Conservation (phyloP, 92 coral and sea anemone species). For the Metridium senile region DNA sequence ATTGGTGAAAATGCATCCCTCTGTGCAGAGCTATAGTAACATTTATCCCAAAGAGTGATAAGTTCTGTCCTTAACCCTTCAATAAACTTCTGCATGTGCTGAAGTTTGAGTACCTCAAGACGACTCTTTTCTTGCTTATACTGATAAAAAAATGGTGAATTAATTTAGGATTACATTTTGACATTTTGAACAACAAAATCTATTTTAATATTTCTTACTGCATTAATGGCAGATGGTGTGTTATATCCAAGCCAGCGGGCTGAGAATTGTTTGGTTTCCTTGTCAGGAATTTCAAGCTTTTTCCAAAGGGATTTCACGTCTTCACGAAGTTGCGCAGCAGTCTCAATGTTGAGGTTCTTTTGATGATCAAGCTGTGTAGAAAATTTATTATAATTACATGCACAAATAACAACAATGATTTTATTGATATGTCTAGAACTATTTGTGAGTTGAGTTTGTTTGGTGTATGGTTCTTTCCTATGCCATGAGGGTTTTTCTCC, state of each 20-base stretch:
- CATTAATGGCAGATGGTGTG: slow-evolving; percentile 72
- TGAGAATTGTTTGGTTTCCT: slow-evolving; percentile 57
- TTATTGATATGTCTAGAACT: too few species aligned
- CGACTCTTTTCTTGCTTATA: slow-evolving; percentile 72
- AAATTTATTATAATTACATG: too few species aligned
- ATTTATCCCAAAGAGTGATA: slow-evolving; percentile 82
- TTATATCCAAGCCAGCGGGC: slow-evolving; percentile 60
- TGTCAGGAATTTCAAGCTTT: slow-evolving; percentile 76
- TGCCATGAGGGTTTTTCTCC: too few species aligned
- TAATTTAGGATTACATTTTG: too few species aligned
- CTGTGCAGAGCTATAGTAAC: slow-evolving; percentile 88
- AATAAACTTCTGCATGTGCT: slow-evolving; percentile 91
- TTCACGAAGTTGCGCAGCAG: slow-evolving; percentile 67
- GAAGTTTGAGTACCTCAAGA: slow-evolving; percentile 82
- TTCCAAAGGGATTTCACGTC: slow-evolving; percentile 73
- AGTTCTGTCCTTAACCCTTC: slow-evolving; percentile 89
- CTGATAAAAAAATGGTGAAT: slow-evolving; percentile 43
- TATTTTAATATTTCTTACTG: too few species aligned
- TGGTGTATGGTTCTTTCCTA: too few species aligned
- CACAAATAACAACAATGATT: too few species aligned
- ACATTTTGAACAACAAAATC: too few species aligned
- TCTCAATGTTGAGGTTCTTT: slow-evolving; percentile 54
- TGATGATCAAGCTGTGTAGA: slow-evolving; percentile 89
- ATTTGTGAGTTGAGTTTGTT: too few species aligned
- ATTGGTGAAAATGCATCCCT: slow-evolving; percentile 84